Evolutionary conservation across 2,888 invertebrate genomes (phyloP).

Genomic region (Heliconius aoede): DNA sequence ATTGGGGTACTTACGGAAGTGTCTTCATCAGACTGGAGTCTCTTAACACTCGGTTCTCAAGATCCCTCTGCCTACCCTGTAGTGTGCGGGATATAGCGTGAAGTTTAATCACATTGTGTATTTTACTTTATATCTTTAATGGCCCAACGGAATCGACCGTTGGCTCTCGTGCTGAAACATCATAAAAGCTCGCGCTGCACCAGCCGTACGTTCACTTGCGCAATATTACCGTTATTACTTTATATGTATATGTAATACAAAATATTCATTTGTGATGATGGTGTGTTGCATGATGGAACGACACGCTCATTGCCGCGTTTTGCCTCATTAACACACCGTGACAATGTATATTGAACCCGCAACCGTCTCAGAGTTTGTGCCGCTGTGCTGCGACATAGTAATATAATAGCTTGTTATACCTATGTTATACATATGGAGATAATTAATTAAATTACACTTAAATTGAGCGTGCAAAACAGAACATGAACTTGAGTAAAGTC

Average conservation of each 20-base stretch:
- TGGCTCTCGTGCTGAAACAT: neutral
- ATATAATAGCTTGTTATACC: neutral
- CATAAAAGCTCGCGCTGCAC: neutral
- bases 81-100: neutral
- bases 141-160: neutral
- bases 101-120: neutral
- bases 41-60: neutral
- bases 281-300: neutral
- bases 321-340: neutral
- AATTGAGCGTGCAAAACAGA: neutral
- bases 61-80: neutral
- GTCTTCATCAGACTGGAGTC: no score
- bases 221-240: neutral
- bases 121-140: neutral
- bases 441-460: neutral
- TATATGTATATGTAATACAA: neutral
- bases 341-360: neutral
- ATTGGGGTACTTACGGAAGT: no score
- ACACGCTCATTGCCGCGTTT: neutral
- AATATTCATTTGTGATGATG: no score
- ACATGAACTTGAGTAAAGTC: neutral
- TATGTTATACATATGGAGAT: neutral
- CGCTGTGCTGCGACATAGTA: neutral
- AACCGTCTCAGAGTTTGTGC: neutral
- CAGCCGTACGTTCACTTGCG: neutral